Evolutionary conservation across 2,888 invertebrate genomes (phyloP).

Genomic region (Hydrotaea cyrtoneurina): DNA sequence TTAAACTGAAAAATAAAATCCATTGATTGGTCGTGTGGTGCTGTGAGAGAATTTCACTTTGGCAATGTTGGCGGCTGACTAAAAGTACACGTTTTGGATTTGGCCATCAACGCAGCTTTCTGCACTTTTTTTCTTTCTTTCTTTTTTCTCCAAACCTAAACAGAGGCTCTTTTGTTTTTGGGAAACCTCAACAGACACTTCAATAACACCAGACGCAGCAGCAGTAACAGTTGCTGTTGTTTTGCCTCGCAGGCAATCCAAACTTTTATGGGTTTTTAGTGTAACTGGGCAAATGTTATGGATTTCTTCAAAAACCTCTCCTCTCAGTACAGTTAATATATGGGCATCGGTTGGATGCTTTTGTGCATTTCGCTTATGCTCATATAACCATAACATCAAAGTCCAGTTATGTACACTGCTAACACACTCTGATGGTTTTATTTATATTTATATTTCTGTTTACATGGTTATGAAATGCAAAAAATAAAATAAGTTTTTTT

Average conservation of each 20-base stretch:
- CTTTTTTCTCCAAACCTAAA: slow-evolving; percentile 1
- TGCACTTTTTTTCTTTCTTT: slow-evolving; percentile 18
- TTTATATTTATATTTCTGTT: background rate
- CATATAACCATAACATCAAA: slow-evolving; percentile 44
- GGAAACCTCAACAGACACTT: background rate
- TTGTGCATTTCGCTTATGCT: slow-evolving; percentile 37
- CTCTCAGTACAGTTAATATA: background rate
- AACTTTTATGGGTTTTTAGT: background rate
- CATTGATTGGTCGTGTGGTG: slow-evolving; percentile 19
- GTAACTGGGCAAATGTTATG: background rate
- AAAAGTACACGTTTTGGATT: slow-evolving; percentile 36
- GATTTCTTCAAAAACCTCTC: no score
- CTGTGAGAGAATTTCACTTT: slow-evolving; percentile 63
- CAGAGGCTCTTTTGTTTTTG: background rate
- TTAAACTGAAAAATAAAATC: slow-evolving; percentile 28
- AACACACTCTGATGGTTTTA: background rate
- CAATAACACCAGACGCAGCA: background rate
- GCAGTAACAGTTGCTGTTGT: background rate
- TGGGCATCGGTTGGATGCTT: slow-evolving; percentile 21
- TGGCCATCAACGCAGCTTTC: slow-evolving; percentile 46
- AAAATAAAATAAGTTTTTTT: no score
- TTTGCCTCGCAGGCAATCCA: background rate
- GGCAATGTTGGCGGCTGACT: slow-evolving; percentile 57
- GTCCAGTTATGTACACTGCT: slow-evolving; percentile 36
- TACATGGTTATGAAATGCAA: slow-evolving; percentile 32